Evolutionary conservation across 1,140 invertebrate genomes (phyloP), one percentile per base, ranked within the genome.

Genomic region (Andrena cerasifolii): DNA sequence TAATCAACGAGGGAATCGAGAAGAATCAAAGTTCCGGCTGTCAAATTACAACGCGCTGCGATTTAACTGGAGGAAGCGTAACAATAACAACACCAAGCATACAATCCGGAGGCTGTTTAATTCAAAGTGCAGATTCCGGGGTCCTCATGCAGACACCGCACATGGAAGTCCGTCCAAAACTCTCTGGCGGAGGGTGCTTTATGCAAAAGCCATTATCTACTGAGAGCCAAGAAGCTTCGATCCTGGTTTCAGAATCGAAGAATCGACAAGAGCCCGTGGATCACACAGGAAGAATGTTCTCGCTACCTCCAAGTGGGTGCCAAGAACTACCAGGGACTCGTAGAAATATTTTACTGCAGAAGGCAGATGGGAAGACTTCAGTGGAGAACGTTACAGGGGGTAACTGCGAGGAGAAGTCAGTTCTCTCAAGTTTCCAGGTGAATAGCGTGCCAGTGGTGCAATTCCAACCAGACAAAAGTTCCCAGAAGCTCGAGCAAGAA

Each of bases 311-410:
- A 0, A 91, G 90, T 58, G 89, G 89, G 0, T 92, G 88, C 71
- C 89, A 90, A 53, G 91, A 92, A 26, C 66, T 92, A 6, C 89
- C 91, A 0, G 89, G 88, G 0, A 89, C 62, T 16, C 79, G 86
- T 24, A 73, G 80, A 43, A 53, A 51, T 1, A 21, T 24, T 0
- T 8, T 31, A 18, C 6, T 53, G 8, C 51, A 45, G n/a, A 68
- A 79, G 12, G 18, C n/a, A 4, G 62, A 45, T 8, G 62, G 18
- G 0, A 63, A 21, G 40, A n/a, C 31, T 28, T 31, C 47, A 16
- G 36, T 16, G 26, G 43, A 4, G 24, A 54, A 21, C 24, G 5
- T 56, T 7, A 58, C 8, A 31, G 18, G 21, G 16, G 5, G 16
- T 5, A 65, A 40, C 14, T n/a, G 28, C 26, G 43, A 59, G 2